Evolutionary conservation across 1,140 invertebrate species (phyloP), one percentile per base, ranked within the genome.

Genomic region (Neodiprion fabricii): DNA sequence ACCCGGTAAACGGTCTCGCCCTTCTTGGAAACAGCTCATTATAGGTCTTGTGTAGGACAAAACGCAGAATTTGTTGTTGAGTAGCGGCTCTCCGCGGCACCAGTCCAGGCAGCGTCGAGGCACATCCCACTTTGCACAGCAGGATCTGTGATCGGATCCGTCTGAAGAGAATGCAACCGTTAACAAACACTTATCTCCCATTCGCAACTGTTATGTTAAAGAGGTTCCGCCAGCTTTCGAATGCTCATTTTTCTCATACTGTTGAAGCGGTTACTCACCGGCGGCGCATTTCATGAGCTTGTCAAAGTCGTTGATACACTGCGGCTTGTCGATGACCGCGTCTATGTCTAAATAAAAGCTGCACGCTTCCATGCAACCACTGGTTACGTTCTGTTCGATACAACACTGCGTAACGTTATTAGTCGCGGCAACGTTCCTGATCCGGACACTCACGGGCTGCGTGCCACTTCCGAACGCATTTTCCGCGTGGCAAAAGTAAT

Each of bases 251-350:
- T 40, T 40, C 28, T 40, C 2, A 5, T 4, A 40, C 5, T 40
- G 17, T 40, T 40, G 28, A 0, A 40, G 28, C 28, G 28, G 87
- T 14, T 92, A 93, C 49, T 92, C 92, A 88, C 95, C 94, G 75
- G 94, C 93, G 2, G 94, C 94, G 80, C 95, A 96, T 81, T 92
- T 93, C 94, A 96, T 95, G 17, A 96, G 87, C 81, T 96, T 96
- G 84, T 95, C 92, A 80, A 96, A 94, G 83, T 96, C 95, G 66
- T 91, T 89, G 76, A 95, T 91, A 83, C 95, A 96, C 80, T 95
- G 92, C 0, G 93, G 92, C 66, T 91, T 91, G 84, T 95, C 92
- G 81, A 95, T 93, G 49, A 95, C 93, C 48, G 92, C 91, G 80
- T 96, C 94, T 79, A 96, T 94, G 83, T 96, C 94, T 67, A 96